Evolutionary conservation across 2,888 invertebrate species (phyloP), one percentile per base, ranked within the genome.

Genomic region (Agrochola macilenta): DNA sequence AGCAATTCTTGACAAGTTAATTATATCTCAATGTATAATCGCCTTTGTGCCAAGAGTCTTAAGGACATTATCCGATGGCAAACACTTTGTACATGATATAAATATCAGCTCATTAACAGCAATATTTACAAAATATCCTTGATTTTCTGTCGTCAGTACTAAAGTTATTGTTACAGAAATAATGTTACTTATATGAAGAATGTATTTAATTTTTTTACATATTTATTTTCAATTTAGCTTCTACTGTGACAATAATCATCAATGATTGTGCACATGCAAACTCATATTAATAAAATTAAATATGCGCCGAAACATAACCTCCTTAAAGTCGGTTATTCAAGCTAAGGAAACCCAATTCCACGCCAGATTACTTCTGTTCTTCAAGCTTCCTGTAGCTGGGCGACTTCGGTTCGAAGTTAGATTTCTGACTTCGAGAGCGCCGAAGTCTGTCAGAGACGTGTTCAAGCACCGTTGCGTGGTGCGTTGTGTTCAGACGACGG

Each of bases 401-500:
- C 39, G 81, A 81, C 58, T 68, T 57, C 57, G 35, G 8, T 57
- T 7, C n/a, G 46, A 58, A 63, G 63, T 43, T 26, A 11, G n/a
- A n/a, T n/a, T n/a, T 54, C 26, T 26, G 69, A 78, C 54, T 70
- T 66, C 46, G 61, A 49, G 17, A 5, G 39, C 12, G 26, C 14
- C 58, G 64, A 60, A 60, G 80, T 60, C 64, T 20, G n/a, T 57
- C 30, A 11, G 60, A 66, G 49, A 72, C 43, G 20, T 69, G 58
- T 43, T 63, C 57, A 71, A 35, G 80, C 76, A 43, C 76, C 65
- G 57, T 5, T 3, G 46, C 23, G 52, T 2, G 43, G 43, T 26
- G 43, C 26, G 23, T 0, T 20, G 30, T 0, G 70, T 61, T 94
- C 94, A 95, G 57, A 94, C 94, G 81, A 93, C 89, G 5, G 95